Percentiles rank a stretch among this genome's conserved stretches.
These are phyloP conservation scores for Rhodeus uyekii DNA, from an alignment of 2,797 vertebrate genomes.

Conservation along the genomic window DNA sequence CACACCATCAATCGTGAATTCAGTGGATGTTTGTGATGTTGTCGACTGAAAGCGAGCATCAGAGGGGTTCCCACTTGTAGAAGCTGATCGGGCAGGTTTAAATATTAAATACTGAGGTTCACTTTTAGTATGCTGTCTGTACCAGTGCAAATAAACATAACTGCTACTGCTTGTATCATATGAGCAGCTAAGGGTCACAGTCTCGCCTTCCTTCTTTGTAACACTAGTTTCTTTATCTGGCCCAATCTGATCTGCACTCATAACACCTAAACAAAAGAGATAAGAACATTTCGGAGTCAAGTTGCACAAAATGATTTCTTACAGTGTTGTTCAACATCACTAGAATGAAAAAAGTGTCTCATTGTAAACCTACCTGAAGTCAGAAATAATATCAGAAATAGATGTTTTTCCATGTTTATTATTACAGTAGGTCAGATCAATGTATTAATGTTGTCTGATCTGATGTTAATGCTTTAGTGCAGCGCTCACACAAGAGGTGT, in stretches of 20 bases:
- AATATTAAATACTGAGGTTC: constrained; percentile 44
- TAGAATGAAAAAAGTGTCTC: background rate
- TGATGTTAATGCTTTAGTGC: background rate
- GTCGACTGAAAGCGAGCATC: background rate
- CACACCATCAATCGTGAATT: background rate
- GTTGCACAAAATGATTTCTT: background rate
- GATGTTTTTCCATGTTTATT: background rate
- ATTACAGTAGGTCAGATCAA: too few species aligned
- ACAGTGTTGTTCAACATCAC: background rate
- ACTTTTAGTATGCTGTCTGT: constrained; percentile 4
- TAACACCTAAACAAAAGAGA: background rate
- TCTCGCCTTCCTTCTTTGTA: constrained; percentile 22
- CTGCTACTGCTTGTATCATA: constrained; percentile 2
- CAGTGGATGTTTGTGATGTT: background rate
- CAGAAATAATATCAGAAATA: background rate
- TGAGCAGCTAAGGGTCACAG: constrained; percentile 48
- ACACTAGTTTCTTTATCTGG: background rate
- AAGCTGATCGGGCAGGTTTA: background rate
- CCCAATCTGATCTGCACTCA: background rate
- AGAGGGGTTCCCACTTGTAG: background rate
- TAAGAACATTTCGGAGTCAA: background rate
- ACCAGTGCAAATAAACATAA: background rate
- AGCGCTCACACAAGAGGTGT: background rate
- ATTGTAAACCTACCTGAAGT: background rate
- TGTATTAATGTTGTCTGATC: background rate